phyloP scores from a whole-genome alignment of 1,140 invertebrate species.

The Dryas iulia region DNA sequence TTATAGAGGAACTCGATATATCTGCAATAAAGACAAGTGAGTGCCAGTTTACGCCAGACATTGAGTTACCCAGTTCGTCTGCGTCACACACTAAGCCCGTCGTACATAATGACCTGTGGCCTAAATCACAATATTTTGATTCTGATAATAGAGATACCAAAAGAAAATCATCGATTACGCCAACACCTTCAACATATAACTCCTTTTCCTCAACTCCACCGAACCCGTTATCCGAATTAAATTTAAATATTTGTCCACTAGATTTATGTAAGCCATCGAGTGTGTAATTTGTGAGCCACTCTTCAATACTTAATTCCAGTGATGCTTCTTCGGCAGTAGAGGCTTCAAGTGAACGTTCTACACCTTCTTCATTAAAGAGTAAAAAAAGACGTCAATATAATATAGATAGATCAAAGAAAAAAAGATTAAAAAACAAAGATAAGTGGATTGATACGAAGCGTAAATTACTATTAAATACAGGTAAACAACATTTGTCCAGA shows the following conservation, averaged over 20 bases:
- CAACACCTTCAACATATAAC: constrained; percentile 6
- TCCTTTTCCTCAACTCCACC: no score
- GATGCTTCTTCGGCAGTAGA: constrained; percentile 26
- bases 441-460: constrained; percentile 28
- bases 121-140: no score
- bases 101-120: no score
- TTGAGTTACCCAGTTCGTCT: no score
- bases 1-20: no score
- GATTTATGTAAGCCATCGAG: no score
- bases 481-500: constrained; percentile 23
- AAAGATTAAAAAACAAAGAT: constrained; percentile 23
- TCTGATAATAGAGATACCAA: no score
- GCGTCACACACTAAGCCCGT: no score
- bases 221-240: neutral
- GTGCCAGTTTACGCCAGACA: no score
- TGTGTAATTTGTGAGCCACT: no score
- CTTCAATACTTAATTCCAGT: constrained; percentile 11
- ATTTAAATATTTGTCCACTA: constrained; percentile 2
- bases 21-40: no score
- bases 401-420: constrained; percentile 27
- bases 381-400: constrained; percentile 26
- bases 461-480: constrained; percentile 28
- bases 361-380: constrained; percentile 21
- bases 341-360: constrained; percentile 26
- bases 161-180: neutral